Base-by-base conservation (phyloP, 2,797 vertebrate genomes). In the Arctocebus calabarensis region DNA sequence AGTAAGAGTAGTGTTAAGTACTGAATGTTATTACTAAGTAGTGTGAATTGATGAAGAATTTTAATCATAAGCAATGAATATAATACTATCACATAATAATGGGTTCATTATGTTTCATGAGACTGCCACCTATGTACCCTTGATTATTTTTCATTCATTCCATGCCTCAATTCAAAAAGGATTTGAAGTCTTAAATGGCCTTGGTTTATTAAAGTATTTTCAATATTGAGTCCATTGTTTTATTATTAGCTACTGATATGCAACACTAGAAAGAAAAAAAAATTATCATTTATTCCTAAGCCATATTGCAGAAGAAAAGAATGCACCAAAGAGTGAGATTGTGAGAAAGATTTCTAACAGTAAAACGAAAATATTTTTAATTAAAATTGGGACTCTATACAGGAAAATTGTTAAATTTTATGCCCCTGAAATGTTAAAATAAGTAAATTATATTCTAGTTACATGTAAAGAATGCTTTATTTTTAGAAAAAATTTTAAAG, bases 401-500 rank as follows among this genome's bases (percentile, higher is more conserved):
- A 62, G 40, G 17, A 64, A 48, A 88, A 73, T 14, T 61, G 43
- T 57, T 93, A 52, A 62, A 84, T 96, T 88, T 75, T 82, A 68
- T 86, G 52, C 17, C 17, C 34, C 11, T 64, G 81, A 78, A 88
- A 88, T 88, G 82, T 71, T 71, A 94, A 79, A 93, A 91, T 83
- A 32, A 94, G 89, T 61, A 17, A 95, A 90, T 77, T 88, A 79
- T 75, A 61, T 37, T 96, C 48, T 83, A 85, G 27, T 70, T 92
- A 57, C n/a, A 77, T 40, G 32, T 84, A 84, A 94, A 95, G 43
- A 89, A 75, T 75, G 19, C 13, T 75, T 95, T 94, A 75, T 90
- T 87, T 95, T 95, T 90, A 88, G 82, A 86, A 81, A 70, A 71
- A 55, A 55, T 43, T 88, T 79, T 94, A 94, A 95, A 64, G 32